Evolutionary conservation across 2,888 invertebrate species (phyloP), one percentile per base, ranked within the genome.

Genomic region (Rutpela maculata): DNA sequence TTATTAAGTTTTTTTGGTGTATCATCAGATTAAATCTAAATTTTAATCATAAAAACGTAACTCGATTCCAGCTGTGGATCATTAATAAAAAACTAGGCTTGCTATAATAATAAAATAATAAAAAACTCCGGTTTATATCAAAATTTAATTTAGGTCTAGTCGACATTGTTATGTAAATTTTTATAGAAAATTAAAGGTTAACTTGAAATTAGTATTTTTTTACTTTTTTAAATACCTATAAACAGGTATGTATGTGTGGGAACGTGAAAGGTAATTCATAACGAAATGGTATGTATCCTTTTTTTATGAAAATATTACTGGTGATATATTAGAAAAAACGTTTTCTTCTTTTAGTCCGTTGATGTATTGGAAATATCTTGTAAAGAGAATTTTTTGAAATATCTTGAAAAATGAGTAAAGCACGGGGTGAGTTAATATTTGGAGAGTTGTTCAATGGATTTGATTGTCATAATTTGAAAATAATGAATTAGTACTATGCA

Each of bases 1-100:
- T 69, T 59, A 69, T 69, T 69, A 65, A 69, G 15, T 57, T 69
- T 69, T 69, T 69, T 62, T 31, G 6, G 18, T 62, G 72, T 43
- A 62, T 62, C 72, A 50, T 72, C 72, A 62, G 72, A 72, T 72
- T 50, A 62, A 43, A 72, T 72, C 43, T 63, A 35, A 22, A 60
- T 60, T 71, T 60, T 71, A 38, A 38, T 57, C 17, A 60, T 60
- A 71, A 71, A 71, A 71, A 71, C 72, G 15, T 35, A 43, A 67
- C 35, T 50, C 50, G 50, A 67, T 17, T 67, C 56, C 67, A 50
- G 67, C 67, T 67, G 67, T 67, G 19, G 10, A 67, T 56, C 67
- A 67, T 67, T 55, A 67, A 22, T 22, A 43, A 67, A 67, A 62
- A 62, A 62, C 60, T 62, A 50, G 50, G 50, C 50, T 50, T n/a